Base-by-base conservation (phyloP, 2,113 vertebrate species). In the Chaetodon trifascialis region DNA sequence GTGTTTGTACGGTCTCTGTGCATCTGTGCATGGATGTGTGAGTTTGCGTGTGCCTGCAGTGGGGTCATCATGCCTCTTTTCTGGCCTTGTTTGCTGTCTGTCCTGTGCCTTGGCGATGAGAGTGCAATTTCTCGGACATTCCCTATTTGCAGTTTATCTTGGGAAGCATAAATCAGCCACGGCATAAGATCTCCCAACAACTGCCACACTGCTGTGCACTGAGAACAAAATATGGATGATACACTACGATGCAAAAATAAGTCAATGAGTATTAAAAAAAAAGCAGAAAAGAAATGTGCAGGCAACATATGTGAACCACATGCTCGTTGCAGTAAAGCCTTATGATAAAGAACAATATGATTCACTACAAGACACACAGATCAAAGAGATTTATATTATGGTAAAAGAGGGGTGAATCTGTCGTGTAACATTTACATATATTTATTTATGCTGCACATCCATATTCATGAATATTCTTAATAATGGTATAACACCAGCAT, bases 71-170 rank as follows among this genome's bases (percentile, higher is more conserved):
- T 49, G 79, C 81, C 68, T 86, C 75, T 79, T 56, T 80, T 82
- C 86, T 89, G 92, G 92, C 92, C 90, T 92, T 89, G 89, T 82
- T 90, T 70, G 58, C 85, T 87, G 88, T 92, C 91, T 90, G 77
- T 76, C 14, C 85, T 49, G 85, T 80, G 91, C 86, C 86, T 84
- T 89, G 84, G 82, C 83, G 54, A 92, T 89, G 83, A 88, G 83
- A 81, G 82, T 62, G 82, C 83, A 77, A 88, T 92, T 92, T 92
- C 91, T 91, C 71, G 69, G 85, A 92, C 91, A 70, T 90, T 92
- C 86, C 86, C 91, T 87, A 88, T 94, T 93, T 91, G 90, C 90
- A 94, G 91, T 94, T 94, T 93, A 91, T 94, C 93, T 91, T 46
- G 62, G 76, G 78, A 79, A 81, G 58, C 63, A 87, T 92, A 91